Base-by-base conservation (phyloP, 2,888 invertebrate genomes). In the Norana najaformis region DNA sequence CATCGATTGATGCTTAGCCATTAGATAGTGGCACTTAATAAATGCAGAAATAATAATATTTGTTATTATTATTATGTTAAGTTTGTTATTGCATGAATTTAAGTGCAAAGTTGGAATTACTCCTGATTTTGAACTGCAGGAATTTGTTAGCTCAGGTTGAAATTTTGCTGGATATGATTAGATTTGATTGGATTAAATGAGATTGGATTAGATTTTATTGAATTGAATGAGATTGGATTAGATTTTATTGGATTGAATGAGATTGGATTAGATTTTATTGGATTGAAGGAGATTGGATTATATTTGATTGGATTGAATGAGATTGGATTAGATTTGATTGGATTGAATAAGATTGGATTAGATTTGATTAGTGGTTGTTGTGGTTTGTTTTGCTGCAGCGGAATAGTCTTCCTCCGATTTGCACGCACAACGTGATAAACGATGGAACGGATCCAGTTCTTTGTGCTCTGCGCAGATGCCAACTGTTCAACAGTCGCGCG, bases 381-480 rank as follows among this genome's bases (percentile, higher is more conserved):
- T 47, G 34, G 14, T 47, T 34, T 38, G 35, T 53, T 88, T 95
- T 98, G 91, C 97, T 98, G 91, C 97, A 98, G 95, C 96, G 98
- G 90, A 91, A 92, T 89, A 96, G 97, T 0, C 95, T 99, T 91
- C 99, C 99, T 3, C 99, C 99, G 0, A 97, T 99, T 91, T 99
- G 99, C 89, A 99, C 99, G 0, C 99, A 99, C 94, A 99, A 99
- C 94, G 97, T 99, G 90, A 96, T 97, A 8, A 97, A 97, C 93
- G 98, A 98, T 95, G 96, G 96, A 96, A 97, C 96, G 92, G 98
- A 99, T 95, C 98, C 98, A 0, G 98, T 99, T 0, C 95, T 99
- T 90, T 96, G 96, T 93, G 96, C 97, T 0, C 96, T 99, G 41
- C 96, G 99, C 69, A 96, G 98, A 91, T 99, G 99, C 94, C 96